Evolutionary conservation across 2,797 vertebrate species (phyloP), one percentile per base, ranked within the genome.

Genomic region (Ceryle rudis): DNA sequence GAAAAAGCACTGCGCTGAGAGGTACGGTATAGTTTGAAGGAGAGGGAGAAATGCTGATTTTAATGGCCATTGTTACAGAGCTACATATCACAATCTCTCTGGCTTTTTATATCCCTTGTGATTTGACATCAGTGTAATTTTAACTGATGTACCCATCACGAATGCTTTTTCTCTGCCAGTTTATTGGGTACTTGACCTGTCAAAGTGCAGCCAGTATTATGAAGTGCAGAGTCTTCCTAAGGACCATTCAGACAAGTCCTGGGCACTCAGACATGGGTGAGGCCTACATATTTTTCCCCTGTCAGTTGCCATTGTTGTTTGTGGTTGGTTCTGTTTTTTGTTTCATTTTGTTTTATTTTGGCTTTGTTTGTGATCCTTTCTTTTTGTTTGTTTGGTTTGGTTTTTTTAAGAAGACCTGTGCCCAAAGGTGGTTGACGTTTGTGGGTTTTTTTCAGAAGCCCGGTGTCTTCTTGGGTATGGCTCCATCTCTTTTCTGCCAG

Each of bases 41-140:
- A 90, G 39, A 93, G 60, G 60, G 86, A 81, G 93, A 97, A 96
- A 88, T 88, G 71, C 61, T 15, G 29, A 64, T 95, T 96, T 96
- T 92, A 95, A 25, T 83, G 90, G 71, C 74, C 42, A 26, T 54
- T 89, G 41, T 85, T 95, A 51, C 75, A 97, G 92, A 81, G 39
- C 58, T 80, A 39, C 37, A 4, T 93, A 54, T 55, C 91, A 74
- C 35, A 13, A 85, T 81, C 33, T 65, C 33, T 69, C 78, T 60
- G 55, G 44, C 71, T 95, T 95, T 93, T 86, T 23, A 69, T 93
- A 80, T 86, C 57, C 80, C 70, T 90, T 11, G 17, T 83, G 49
- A 92, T 81, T 87, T 88, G 58, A 91, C 60, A 86, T 86, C 51
- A 60, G 75, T 57, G 39, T 81, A 67, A 85, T 92, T 96, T 57